Conservation (phyloP, 2,888 invertebrate species). For the Nasonovia ribisnigri region DNA sequence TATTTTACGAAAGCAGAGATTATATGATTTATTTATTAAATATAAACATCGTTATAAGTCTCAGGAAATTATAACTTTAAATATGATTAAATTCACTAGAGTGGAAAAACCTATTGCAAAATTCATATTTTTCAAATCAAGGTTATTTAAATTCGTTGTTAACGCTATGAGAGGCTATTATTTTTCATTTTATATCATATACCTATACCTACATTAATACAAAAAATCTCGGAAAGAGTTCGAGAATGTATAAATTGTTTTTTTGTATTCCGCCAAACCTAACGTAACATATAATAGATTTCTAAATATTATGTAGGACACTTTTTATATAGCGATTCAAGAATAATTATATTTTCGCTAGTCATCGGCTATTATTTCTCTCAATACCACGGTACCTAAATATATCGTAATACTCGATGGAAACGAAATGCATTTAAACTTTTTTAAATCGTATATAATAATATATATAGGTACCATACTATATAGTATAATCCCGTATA, state of each 20-base stretch:
- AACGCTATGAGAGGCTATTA: background rate
- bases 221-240: background rate
- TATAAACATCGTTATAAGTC: conserved; percentile 57
- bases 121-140: conserved; percentile 48
- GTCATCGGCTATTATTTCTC: background rate
- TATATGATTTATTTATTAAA: conserved; percentile 62
- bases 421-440: background rate
- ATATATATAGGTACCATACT: background rate
- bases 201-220: background rate
- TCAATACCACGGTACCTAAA: background rate
- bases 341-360: background rate
- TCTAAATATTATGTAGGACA: background rate
- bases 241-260: background rate
- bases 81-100: conserved; percentile 50
- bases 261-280: too few relatives aligned
- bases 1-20: conserved; percentile 59
- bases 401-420: background rate
- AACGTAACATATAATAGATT: background rate
- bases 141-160: conserved; percentile 25
- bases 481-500: background rate
- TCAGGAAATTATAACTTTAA: conserved; percentile 59
- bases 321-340: background rate
- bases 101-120: conserved; percentile 53
- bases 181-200: background rate
- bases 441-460: background rate